A percentile compares a stretch with the other conserved stretches of the same genome.
phyloP scores from a whole-genome alignment of 2,113 vertebrate species.

The Paradoxurus hermaphroditus region DNA sequence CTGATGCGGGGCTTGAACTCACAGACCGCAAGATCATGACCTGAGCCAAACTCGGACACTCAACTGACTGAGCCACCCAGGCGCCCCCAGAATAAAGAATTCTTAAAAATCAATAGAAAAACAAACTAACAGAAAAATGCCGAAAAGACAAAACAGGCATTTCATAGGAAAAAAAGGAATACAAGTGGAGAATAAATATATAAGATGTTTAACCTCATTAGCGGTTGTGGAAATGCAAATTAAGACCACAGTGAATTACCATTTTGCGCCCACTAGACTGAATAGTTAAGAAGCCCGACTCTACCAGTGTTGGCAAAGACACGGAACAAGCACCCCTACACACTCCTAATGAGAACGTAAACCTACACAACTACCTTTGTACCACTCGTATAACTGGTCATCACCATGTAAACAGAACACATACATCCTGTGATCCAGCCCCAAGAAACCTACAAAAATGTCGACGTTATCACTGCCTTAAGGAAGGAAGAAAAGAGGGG shows the following conservation, averaged over 20 bases:
- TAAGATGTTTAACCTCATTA: not conserved
- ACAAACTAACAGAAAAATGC: not conserved
- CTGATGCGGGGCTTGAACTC: too few relatives aligned
- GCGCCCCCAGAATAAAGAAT: not conserved
- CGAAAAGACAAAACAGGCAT: not conserved
- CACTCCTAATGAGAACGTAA: not conserved
- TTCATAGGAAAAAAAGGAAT: not conserved
- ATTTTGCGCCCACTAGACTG: not conserved
- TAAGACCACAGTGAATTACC: not conserved
- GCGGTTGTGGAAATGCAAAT: not conserved
- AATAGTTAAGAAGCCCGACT: not conserved
- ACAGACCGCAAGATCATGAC: too few relatives aligned
- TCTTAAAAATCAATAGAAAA: constrained; percentile 25
- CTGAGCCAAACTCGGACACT: too few relatives aligned
- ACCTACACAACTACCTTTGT: not conserved
- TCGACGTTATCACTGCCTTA: not conserved
- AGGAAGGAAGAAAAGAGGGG: not conserved
- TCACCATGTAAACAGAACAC: not conserved
- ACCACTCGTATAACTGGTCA: not conserved
- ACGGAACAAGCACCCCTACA: not conserved
- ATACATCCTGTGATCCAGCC: not conserved
- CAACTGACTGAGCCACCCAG: too few relatives aligned
- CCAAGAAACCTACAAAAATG: not conserved
- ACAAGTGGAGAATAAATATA: not conserved
- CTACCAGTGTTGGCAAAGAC: not conserved